Evolutionary conservation across 2,113 vertebrate genomes (phyloP), one percentile per base, ranked within the genome.

Genomic region (Oreotragus oreotragus): DNA sequence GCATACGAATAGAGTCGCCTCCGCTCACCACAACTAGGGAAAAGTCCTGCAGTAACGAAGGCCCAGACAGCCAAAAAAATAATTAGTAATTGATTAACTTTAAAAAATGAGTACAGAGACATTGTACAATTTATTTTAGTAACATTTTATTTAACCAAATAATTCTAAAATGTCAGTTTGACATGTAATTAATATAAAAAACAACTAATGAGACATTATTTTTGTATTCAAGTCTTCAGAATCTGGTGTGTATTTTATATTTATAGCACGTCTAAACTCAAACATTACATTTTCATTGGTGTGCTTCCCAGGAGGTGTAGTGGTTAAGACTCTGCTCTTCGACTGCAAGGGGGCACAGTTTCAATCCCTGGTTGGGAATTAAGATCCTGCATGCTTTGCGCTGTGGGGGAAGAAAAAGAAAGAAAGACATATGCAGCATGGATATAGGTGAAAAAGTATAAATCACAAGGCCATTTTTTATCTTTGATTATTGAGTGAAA

Each of bases 151-250:
- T 85, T 91, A 90, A 84, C 43, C 11, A 77, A 15, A 25, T 58
- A 90, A 91, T 77, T 84, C 30, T 19, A 88, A 58, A 66, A 90
- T 30, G 30, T 57, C 30, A 60, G 64, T 90, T 94, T 96, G 53
- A 70, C 8, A 30, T 97, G 28, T 36, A 39, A 70, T 60, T 86
- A 70, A 91, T 64, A 62, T 39, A 81, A 84, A 81, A 94, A 95
- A 30, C 53, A 83, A 36, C 13, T 4, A 60, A 49, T 45, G 30
- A 51, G 39, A 43, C 58, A 5, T 89, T 76, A 43, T 23, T 81
- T 64, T 73, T 93, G 73, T 85, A 73, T 89, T 11, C 6, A 36
- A 93, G 57, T 86, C 76, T 94, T 96, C 51, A 92, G 80, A 97
- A 81, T 85, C 28, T 90, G n/a, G 10, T 36, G 15, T 84, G 6